Percentiles rank a stretch among this genome's conserved stretches.
Evolutionary conservation across 2,888 invertebrate genomes (phyloP).

Genomic region (Cephus spinipes): DNA sequence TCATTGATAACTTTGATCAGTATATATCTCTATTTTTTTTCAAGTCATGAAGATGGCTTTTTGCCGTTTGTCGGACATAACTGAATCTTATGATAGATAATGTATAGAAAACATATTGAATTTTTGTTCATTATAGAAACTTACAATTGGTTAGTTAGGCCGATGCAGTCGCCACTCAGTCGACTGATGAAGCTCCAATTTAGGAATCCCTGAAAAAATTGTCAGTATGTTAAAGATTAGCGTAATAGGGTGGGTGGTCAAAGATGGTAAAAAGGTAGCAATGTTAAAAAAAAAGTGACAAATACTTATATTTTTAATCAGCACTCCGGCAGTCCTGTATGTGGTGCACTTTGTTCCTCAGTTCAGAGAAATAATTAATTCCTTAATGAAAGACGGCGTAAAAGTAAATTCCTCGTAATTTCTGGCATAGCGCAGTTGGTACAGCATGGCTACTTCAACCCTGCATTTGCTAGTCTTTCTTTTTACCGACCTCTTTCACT

Average conservation of each 20-base stretch:
- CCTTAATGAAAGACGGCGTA: conserved; percentile 35
- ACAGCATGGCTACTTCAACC: neutral
- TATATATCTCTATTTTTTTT: no score
- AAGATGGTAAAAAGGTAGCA: no score
- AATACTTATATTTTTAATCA: neutral
- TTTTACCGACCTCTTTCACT: neutral
- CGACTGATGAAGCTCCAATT: neutral
- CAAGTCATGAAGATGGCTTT: no score
- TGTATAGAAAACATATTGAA: neutral
- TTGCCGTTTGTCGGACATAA: no score
- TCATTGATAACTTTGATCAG: no score
- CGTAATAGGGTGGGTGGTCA: neutral
- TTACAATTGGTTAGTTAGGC: neutral
- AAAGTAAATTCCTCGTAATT: conserved; percentile 19
- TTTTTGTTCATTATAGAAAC: neutral
- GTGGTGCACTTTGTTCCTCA: conserved; percentile 9
- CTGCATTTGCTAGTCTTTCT: neutral
- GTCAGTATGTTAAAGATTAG: neutral
- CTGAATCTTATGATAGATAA: no score
- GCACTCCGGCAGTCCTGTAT: neutral
- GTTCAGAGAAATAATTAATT: conserved; percentile 36
- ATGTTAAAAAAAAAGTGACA: neutral
- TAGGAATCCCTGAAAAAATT: neutral
- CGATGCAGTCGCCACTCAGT: neutral
- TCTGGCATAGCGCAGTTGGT: neutral